Conservation (phyloP, 2,113 vertebrate species). For the Myotis lucifugus region DNA sequence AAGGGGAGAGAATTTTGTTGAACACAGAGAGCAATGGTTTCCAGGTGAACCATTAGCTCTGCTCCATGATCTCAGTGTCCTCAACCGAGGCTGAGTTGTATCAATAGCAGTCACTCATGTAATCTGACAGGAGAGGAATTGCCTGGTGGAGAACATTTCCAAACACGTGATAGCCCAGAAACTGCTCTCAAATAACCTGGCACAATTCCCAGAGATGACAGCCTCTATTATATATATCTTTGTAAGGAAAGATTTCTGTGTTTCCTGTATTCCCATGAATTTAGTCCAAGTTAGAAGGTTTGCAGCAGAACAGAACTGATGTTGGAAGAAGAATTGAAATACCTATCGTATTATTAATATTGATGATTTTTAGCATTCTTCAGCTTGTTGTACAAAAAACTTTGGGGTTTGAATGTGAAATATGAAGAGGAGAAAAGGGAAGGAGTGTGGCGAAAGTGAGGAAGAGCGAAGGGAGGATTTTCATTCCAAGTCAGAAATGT, state of each 20-base stretch:
- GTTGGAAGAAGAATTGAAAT: not conserved
- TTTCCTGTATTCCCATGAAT: slow-evolving; percentile 18
- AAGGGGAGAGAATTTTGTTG: slow-evolving; percentile 64
- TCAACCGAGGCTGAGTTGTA: not conserved
- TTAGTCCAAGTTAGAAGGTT: not conserved
- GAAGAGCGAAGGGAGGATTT: not conserved
- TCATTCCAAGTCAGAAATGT: not conserved
- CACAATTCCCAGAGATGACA: slow-evolving; percentile 5
- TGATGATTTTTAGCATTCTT: not conserved
- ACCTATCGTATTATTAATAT: not conserved
- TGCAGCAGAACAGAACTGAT: not conserved
- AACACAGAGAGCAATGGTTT: slow-evolving; percentile 56
- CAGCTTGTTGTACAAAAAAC: not conserved
- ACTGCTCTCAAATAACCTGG: slow-evolving; percentile 49
- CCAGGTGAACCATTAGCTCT: slow-evolving; percentile 43
- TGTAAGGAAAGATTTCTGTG: not conserved
- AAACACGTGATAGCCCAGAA: slow-evolving; percentile 23
- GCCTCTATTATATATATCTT: slow-evolving; percentile 1
- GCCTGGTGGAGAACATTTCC: not conserved
- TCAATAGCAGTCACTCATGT: slow-evolving; percentile 27
- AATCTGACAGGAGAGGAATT: not conserved
- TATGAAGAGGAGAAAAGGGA: not conserved
- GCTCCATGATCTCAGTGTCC: not conserved
- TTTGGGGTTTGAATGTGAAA: not conserved
- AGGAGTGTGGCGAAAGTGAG: not conserved